Base-by-base conservation (phyloP, 1,140 invertebrate species). In the Drepana arcuata region DNA sequence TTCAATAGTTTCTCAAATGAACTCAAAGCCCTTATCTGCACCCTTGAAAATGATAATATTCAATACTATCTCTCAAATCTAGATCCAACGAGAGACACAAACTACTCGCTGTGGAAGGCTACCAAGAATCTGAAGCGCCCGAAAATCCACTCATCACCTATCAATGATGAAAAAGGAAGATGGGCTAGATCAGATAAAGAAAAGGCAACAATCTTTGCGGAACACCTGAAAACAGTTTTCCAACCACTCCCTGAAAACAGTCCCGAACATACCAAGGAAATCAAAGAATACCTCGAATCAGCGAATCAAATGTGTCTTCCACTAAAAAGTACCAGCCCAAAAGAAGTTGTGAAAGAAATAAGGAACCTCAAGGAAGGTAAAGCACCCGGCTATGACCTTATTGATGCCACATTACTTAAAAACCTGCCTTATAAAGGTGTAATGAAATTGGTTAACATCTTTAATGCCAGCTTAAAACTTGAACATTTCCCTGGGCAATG, bases 401-500 rank as follows among this genome's bases (percentile, higher is more conserved):
- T n/a, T n/a, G n/a, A n/a, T n/a, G n/a, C n/a, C n/a, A n/a, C n/a
- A n/a, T n/a, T n/a, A n/a, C n/a, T n/a, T n/a, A n/a, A n/a, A n/a
- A n/a, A 29, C 12, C 25, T 34, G 15, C 38, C 24, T 9, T 27
- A 28, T 9, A 39, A 29, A 21, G 39, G 7, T 4, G 10, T 15
- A 16, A 9, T 16, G 11, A 9, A 12, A 18, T 12, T 33, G 2
- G 25, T 23, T 2, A 10, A 7, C 18, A 37, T 35, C 6, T 46
- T 38, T 18, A 42, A 48, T 14, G 21, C 46, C 9, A 27, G 45
- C 10, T 18, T 48, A 10, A 34, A 51, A 31, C 27, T 47, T 4
- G 2, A 16, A 9, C 45, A 50, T 31, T 41, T 59, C 15, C 59
- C 57, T 4, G 30, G 14, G 0, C 49, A 57, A 24, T 80, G 61